Base-by-base conservation (phyloP, 2,797 vertebrate genomes). In the Artibeus lituratus region DNA sequence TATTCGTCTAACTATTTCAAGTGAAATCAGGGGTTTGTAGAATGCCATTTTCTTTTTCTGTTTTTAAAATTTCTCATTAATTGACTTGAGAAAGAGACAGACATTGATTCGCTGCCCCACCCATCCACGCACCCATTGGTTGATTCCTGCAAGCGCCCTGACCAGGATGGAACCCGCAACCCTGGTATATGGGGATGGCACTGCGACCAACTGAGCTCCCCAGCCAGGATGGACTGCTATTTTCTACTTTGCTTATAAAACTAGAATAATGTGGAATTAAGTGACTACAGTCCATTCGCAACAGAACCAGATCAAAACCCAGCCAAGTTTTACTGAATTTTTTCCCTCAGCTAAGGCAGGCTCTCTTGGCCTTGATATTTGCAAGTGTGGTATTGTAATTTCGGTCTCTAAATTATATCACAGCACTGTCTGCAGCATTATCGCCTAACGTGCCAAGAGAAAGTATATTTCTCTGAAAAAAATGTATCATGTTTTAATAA, bases 401-500 rank as follows among this genome's bases (percentile, higher is more conserved):
- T 65, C 74, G 29, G 76, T 42, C 90, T 96, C 37, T 77, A 76
- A 94, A 84, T 91, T 74, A 42, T 35, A 91, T 65, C n/a, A 44
- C 51, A 87, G 67, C 70, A 39, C 12, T 72, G 51, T 19, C 29
- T 44, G 76, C 15, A 57, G 59, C 70, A 78, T 90, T 78, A 67
- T 21, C 72, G 62, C 65, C 72, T 62, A 78, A 70, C 19, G 15
- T 91, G 80, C 69, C 69, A 35, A 67, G 53, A 89, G 37, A 82
- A 83, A 55, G n/a, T n/a, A 7, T 22, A 76, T 37, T 74, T 76
- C 77, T 72, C 59, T 94, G 96, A 74, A 74, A 42, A 42, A 62
- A 87, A 42, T 76, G 22, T 37, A 74, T 32, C 51, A 70, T 57
- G n/a, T 73, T 91, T 96, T 86, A 78, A 78, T 91, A 95, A 89